Evolutionary conservation across 2,888 invertebrate species (phyloP).

Genomic region (Campoletis raptor): DNA sequence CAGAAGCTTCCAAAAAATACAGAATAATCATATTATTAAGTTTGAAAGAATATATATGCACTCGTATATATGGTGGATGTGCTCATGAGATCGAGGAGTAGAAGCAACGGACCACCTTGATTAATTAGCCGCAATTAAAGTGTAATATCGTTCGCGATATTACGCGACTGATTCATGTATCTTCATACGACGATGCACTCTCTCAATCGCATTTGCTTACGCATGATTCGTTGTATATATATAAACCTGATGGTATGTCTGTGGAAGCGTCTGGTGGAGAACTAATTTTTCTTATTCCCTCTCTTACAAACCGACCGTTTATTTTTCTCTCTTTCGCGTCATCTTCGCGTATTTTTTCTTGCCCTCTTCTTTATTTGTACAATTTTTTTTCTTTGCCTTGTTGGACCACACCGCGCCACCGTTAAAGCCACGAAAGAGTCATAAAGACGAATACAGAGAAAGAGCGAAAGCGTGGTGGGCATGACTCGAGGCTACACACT

Average conservation of each 20-base stretch:
- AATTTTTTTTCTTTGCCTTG: conserved; percentile 26
- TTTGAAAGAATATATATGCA: not conserved
- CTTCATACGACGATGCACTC: conserved; percentile 5
- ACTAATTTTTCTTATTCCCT: conserved; percentile 55
- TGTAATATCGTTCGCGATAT: conserved; percentile 67
- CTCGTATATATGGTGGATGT: not conserved
- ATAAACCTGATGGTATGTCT: conserved; percentile 39
- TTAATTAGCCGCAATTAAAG: conserved; percentile 70
- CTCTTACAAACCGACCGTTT: not conserved
- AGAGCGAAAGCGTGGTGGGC: conserved; percentile 8
- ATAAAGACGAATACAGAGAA: conserved; percentile 49
- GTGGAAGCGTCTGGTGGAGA: conserved; percentile 54
- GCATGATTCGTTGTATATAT: conserved; percentile 17
- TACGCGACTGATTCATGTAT: conserved; percentile 64
- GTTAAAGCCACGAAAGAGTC: conserved; percentile 56
- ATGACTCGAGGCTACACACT: conserved; percentile 44
- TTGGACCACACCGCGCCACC: conserved; percentile 58
- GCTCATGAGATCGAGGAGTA: conserved; percentile 41
- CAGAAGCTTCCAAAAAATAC: too few species aligned
- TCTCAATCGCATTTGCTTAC: not conserved
- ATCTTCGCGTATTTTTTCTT: conserved; percentile 34
- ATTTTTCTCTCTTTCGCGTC: conserved; percentile 43
- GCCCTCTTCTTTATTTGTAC: conserved; percentile 31
- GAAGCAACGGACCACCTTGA: conserved; percentile 58
- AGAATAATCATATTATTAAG: not conserved